Percentiles rank a stretch among this genome's conserved stretches.
phyloP scores from a whole-genome alignment of 2,113 vertebrate genomes.

The Mobula hypostoma region DNA sequence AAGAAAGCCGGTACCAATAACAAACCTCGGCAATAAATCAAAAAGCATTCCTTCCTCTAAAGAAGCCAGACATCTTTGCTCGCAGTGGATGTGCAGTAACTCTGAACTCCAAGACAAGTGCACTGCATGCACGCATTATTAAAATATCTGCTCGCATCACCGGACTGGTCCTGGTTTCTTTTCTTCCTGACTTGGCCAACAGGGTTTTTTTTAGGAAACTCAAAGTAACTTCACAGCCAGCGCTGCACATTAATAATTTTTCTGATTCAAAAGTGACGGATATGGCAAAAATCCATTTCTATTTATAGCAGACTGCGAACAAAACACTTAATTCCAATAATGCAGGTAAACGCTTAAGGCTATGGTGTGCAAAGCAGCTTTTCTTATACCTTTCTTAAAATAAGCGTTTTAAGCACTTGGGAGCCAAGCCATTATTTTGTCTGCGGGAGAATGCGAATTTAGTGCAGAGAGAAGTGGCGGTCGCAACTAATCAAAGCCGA shows the following conservation, averaged over 20 bases:
- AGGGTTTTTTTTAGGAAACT: neutral
- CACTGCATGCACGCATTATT: too few relatives aligned
- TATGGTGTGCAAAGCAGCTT: neutral
- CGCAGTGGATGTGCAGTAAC: neutral
- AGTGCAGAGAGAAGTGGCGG: neutral
- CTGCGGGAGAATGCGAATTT: neutral
- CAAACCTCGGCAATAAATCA: neutral
- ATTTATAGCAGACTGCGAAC: slow-evolving; percentile 3
- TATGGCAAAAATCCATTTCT: neutral
- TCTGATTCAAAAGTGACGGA: neutral
- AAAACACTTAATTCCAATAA: neutral
- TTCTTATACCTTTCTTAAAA: too few relatives aligned
- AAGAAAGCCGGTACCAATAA: neutral
- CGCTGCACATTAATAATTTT: neutral
- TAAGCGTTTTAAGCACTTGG: slow-evolving; percentile 25
- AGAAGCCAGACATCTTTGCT: neutral
- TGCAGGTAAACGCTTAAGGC: neutral
- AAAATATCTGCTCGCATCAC: neutral
- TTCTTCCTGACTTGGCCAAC: neutral
- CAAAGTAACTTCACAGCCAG: neutral
- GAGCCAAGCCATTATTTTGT: neutral
- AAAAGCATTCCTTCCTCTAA: neutral
- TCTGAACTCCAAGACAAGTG: neutral
- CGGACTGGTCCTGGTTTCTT: neutral
- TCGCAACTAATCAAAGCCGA: slow-evolving; percentile 8